Evolutionary conservation across 92 coral and sea anemone genomes (phyloP).

Genomic region (Porites rus): DNA sequence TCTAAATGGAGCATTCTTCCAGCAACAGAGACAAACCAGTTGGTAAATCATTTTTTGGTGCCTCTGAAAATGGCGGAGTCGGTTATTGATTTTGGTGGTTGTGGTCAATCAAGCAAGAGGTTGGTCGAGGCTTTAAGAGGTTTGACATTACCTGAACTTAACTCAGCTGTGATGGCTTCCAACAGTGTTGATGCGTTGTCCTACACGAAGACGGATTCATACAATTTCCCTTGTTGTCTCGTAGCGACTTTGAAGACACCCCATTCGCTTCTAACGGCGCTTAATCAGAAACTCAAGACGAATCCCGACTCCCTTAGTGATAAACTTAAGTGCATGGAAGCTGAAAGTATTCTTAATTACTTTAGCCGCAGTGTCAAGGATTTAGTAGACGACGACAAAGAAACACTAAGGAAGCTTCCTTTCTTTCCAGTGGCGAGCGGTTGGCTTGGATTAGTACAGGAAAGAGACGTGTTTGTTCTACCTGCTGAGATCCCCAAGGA

Average conservation of each 20-base stretch:
- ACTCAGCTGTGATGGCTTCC: background rate
- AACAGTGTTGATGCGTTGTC: background rate
- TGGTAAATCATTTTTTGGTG: conserved; percentile 45
- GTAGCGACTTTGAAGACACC: conserved; percentile 69
- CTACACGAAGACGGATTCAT: background rate
- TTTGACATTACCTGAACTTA: conserved; percentile 61
- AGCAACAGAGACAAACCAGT: conserved; percentile 34
- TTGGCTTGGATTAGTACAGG: conserved; percentile 4
- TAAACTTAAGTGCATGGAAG: background rate
- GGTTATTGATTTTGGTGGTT: conserved; percentile 27
- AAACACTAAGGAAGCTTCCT: conserved; percentile 52
- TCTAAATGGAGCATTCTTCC: conserved; percentile 74
- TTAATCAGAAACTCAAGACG: conserved; percentile 32
- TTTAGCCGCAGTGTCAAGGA: conserved; percentile 27
- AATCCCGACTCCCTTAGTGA: background rate
- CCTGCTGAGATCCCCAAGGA: conserved; percentile 48
- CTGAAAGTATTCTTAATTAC: conserved; percentile 34
- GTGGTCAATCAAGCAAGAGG: background rate
- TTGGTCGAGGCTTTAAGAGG: conserved; percentile 25
- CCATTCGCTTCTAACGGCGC: conserved; percentile 44
- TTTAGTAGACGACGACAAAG: background rate
- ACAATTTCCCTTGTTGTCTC: conserved; percentile 25
- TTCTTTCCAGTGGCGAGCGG: conserved; percentile 51
- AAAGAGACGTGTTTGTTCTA: conserved; percentile 34
- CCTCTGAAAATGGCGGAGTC: conserved; percentile 61